phyloP scores from a whole-genome alignment of 1,140 invertebrate species.

The Manduca sexta region DNA sequence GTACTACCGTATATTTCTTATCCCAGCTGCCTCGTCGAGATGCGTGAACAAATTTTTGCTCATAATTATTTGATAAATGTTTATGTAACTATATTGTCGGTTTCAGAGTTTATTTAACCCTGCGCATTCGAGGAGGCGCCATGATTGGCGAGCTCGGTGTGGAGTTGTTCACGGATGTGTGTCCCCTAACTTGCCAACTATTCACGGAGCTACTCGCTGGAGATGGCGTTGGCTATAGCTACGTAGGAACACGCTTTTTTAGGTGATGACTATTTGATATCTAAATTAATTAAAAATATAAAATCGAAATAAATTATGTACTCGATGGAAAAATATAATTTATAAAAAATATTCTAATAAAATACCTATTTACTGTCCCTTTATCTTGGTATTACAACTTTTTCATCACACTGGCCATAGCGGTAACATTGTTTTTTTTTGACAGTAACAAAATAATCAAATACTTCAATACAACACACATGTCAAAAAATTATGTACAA shows the following conservation, averaged over 20 bases:
- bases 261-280: conserved; percentile 25
- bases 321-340: too few relatives aligned
- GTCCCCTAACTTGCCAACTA: conserved; percentile 37
- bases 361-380: too few relatives aligned
- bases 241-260: conserved; percentile 47
- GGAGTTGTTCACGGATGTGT: conserved; percentile 47
- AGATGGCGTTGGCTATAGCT: conserved; percentile 33
- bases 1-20: too few relatives aligned
- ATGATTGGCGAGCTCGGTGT: conserved; percentile 26
- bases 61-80: neutral
- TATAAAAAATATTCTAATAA: too few relatives aligned
- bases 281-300: neutral
- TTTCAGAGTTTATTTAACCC: conserved; percentile 33
- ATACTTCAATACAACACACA: neutral
- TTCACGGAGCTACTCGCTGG: conserved; percentile 45
- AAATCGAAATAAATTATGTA: too few relatives aligned
- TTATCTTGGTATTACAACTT: too few relatives aligned
- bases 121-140: conserved; percentile 23
- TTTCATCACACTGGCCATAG: too few relatives aligned
- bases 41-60: too few relatives aligned
- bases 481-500: conserved; percentile 32
- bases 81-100: neutral
- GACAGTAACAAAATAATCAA: neutral
- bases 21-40: too few relatives aligned
- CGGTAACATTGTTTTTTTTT: neutral